Evolutionary conservation across 2,888 invertebrate genomes (phyloP).

Genomic region (Eurois occulta): DNA sequence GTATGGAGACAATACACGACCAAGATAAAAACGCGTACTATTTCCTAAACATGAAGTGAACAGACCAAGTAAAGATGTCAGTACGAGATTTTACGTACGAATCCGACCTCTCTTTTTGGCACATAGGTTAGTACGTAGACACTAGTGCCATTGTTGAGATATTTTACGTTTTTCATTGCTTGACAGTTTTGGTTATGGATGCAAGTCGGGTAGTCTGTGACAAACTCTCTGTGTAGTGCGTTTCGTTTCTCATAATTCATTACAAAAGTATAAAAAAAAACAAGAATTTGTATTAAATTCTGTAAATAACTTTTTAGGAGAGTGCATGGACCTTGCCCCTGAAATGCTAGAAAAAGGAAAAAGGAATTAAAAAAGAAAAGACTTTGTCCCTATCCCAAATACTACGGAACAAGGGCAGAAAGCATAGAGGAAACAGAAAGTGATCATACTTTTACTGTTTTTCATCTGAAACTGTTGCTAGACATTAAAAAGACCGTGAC

Average conservation of each 20-base stretch:
- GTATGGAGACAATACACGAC: slow-evolving; percentile 24
- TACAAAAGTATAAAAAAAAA: background rate
- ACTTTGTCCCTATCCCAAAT: background rate
- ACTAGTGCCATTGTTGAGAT: slow-evolving; percentile 40
- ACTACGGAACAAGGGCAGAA: background rate
- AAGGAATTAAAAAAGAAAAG: background rate
- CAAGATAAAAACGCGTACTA: slow-evolving; percentile 10
- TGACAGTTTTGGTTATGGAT: slow-evolving; percentile 20
- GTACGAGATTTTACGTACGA: background rate
- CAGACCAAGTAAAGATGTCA: slow-evolving; percentile 13
- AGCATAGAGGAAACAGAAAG: background rate
- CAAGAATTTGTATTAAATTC: too few relatives aligned
- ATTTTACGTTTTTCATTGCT: background rate
- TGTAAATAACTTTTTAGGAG: background rate
- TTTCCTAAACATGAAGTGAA: slow-evolving; percentile 27
- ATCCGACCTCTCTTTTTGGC: slow-evolving; percentile 38
- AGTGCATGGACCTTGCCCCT: background rate
- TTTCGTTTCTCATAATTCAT: slow-evolving; percentile 18
- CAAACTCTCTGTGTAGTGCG: slow-evolving; percentile 22
- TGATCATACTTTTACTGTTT: background rate
- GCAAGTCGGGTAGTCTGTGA: slow-evolving; percentile 60
- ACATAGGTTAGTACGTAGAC: background rate
- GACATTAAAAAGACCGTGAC: background rate
- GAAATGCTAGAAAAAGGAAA: background rate
- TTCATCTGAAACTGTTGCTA: background rate